Evolutionary conservation across 2,113 vertebrate genomes (phyloP).

Genomic region (Cichladusa arquata): DNA sequence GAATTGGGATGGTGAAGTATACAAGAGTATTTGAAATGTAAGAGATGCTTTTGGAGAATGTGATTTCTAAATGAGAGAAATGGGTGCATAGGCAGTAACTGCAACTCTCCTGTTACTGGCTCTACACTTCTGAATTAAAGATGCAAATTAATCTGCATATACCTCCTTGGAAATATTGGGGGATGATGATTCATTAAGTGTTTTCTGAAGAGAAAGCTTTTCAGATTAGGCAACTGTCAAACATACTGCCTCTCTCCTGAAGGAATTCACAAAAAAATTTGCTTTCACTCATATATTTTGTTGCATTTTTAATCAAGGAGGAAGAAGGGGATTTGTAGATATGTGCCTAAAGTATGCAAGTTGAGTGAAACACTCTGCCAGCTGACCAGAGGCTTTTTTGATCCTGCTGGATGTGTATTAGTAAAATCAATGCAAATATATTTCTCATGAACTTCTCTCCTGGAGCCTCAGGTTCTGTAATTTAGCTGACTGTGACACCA

Average conservation of each 20-base stretch:
- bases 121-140: neutral
- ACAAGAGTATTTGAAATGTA: neutral
- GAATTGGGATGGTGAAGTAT: neutral
- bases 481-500: neutral
- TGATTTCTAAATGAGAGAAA: neutral
- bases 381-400: neutral
- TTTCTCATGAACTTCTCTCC: neutral
- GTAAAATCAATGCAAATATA: neutral
- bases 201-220: neutral
- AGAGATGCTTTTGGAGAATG: neutral
- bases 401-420: neutral
- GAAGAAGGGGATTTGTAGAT: neutral
- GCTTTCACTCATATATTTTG: neutral
- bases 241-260: neutral
- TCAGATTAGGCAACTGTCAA: neutral
- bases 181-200: neutral
- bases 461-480: neutral
- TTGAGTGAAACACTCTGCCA: neutral
- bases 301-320: neutral
- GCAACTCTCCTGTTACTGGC: neutral
- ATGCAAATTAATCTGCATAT: neutral
- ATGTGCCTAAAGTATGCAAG: neutral
- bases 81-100: neutral
- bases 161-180: neutral
- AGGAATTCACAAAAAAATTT: neutral